A percentile compares a stretch with the other conserved stretches of the same genome.
These are phyloP conservation scores for Melinaea marsaeus DNA, from an alignment of 2,888 invertebrate genomes.

Conservation along the genomic window DNA sequence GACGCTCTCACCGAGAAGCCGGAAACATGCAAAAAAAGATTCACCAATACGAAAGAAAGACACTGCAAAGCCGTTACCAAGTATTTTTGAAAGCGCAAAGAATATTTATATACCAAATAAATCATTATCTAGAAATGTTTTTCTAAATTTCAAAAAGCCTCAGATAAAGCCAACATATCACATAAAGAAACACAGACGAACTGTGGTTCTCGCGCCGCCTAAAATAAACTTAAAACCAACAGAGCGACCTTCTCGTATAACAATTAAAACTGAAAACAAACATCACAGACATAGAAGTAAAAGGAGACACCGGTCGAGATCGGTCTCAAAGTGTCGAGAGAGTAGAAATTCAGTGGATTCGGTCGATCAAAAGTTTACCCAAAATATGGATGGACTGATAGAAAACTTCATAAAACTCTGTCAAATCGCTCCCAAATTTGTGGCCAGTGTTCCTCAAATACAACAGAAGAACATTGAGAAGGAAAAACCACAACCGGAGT, in stretches of 20 bases:
- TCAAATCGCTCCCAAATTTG: constrained; percentile 67
- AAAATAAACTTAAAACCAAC: constrained; percentile 69
- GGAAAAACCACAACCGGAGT: constrained; percentile 75
- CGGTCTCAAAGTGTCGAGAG: constrained; percentile 67
- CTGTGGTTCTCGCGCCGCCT: constrained; percentile 70
- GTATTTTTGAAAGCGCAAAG: constrained; percentile 68
- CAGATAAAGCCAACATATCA: constrained; percentile 63
- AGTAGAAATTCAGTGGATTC: constrained; percentile 78
- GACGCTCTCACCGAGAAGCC: constrained; percentile 59
- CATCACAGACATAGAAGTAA: constrained; percentile 72
- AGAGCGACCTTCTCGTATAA: constrained; percentile 64
- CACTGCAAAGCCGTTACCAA: constrained; percentile 54
- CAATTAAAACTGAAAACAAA: constrained; percentile 67
- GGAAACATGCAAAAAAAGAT: constrained; percentile 52
- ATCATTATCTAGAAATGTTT: constrained; percentile 66
- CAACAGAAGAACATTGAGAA: constrained; percentile 66
- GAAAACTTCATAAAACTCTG: constrained; percentile 69
- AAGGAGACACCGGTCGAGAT: constrained; percentile 68
- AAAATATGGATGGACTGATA: constrained; percentile 69
- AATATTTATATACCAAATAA: constrained; percentile 70
- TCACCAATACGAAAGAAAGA: constrained; percentile 55
- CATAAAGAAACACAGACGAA: constrained; percentile 77
- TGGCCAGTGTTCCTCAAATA: constrained; percentile 50
- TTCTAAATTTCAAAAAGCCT: constrained; percentile 70
- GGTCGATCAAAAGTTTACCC: constrained; percentile 71